Evolutionary conservation across 2,888 invertebrate genomes (phyloP).

Genomic region (Anthophora plumipes): DNA sequence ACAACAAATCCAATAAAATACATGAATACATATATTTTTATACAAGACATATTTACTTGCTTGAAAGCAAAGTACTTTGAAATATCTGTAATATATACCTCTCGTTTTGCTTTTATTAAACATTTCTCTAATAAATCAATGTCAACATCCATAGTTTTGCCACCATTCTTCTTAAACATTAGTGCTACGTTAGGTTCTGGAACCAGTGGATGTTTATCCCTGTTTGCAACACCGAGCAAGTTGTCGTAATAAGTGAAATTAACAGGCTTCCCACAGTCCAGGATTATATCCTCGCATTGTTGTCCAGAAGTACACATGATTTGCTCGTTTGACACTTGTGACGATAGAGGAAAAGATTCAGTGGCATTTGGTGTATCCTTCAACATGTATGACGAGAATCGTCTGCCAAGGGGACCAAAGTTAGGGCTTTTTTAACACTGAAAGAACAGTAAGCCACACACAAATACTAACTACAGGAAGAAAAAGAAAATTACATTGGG

Average conservation of each 20-base stretch:
- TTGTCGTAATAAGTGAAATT: constrained; percentile 96
- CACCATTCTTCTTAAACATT: constrained; percentile 90
- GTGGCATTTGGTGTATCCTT: constrained; percentile 79
- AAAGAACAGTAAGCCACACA: constrained; percentile 83
- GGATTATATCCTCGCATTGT: constrained; percentile 87
- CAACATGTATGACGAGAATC: constrained; percentile 80
- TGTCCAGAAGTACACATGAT: constrained; percentile 77
- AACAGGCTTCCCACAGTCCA: constrained; percentile 94
- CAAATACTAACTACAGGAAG: constrained; percentile 84
- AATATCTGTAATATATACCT: constrained; percentile 83
- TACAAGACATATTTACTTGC: neutral
- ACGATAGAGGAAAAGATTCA: constrained; percentile 70
- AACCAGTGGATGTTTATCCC: constrained; percentile 92
- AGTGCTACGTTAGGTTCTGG: constrained; percentile 93
- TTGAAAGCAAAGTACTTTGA: neutral
- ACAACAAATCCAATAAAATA: constrained; percentile 44
- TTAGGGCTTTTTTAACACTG: constrained; percentile 82
- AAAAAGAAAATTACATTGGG: constrained; percentile 80
- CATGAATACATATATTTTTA: neutral
- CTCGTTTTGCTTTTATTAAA: constrained; percentile 91
- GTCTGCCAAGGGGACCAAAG: constrained; percentile 83
- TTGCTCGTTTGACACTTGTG: constrained; percentile 73
- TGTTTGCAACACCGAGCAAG: constrained; percentile 92
- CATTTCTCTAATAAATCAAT: constrained; percentile 90
- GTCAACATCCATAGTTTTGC: constrained; percentile 89